Evolutionary conservation across 2,888 invertebrate species (phyloP), one percentile per base, ranked within the genome.

Genomic region (Galerucella nymphaeae): DNA sequence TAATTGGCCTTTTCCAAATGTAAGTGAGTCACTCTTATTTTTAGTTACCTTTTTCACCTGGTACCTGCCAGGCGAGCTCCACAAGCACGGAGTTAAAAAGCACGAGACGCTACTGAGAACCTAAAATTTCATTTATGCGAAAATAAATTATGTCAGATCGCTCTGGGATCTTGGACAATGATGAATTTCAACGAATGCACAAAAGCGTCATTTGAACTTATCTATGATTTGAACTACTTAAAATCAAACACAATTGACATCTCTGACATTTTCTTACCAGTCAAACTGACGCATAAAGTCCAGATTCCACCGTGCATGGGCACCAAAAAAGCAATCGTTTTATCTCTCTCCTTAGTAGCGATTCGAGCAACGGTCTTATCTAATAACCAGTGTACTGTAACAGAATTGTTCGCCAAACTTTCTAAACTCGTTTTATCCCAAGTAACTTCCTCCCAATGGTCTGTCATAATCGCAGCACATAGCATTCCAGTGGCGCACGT

Each of bases 271-370:
- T 55, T 70, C 83, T 85, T 87, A 95, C 95, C 94, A 87, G 92
- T 91, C 80, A 96, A 89, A 81, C 93, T 93, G 81, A 93, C 93
- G 86, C 94, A 97, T 85, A 94, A 90, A 23, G 93, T 96, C 96
- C 94, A 96, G 82, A 94, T 96, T 48, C 94, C 96, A n/a, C 94
- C 95, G 81, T 94, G 94, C 92, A 94, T 94, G 13, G 94, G 96
- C 41, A 96, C 94, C 72, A 96, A 87, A 86, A 95, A 94, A 48
- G 93, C 92, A 16, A 84, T 74, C 11, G 82, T 79, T 50, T 75
- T 81, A 74, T 82, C 81, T 75, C 77, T 78, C 73, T 85, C 84
- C 80, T 80, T 81, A 61, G 84, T 85, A 14, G 85, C 81, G 10
- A 91, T 84, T 88, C 91, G 90, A 23, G 92, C 93, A 23, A 95